Evolutionary conservation across 1,140 invertebrate species (phyloP).

Genomic region (Brachionus asplanchnoidis): DNA sequence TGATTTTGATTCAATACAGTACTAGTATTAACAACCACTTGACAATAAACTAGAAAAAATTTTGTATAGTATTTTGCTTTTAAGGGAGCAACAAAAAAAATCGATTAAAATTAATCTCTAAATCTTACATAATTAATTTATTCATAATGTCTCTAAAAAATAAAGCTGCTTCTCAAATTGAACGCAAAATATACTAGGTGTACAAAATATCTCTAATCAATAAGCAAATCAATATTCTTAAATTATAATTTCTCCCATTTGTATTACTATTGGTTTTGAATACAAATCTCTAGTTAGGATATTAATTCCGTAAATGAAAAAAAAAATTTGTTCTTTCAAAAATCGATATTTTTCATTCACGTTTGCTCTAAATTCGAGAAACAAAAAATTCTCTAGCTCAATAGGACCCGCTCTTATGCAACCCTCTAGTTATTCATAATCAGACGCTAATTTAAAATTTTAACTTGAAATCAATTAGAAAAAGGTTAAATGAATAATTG

Average conservation of each 20-base stretch:
- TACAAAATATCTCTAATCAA: not conserved
- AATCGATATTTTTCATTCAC: not conserved
- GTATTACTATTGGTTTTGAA: not conserved
- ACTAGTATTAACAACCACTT: too few species aligned
- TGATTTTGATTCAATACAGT: too few species aligned
- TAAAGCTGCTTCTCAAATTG: not conserved
- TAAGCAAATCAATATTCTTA: not conserved
- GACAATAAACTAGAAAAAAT: not conserved
- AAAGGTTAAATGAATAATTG: not conserved
- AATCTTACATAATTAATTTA: not conserved
- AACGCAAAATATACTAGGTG: not conserved
- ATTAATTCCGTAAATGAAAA: not conserved
- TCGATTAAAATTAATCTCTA: not conserved
- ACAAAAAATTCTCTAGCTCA: too few species aligned
- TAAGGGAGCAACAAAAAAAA: not conserved
- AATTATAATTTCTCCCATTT: not conserved
- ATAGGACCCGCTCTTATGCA: not conserved
- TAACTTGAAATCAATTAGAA: not conserved
- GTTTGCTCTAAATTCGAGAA: not conserved
- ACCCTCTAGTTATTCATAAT: not conserved
- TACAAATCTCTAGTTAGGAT: not conserved
- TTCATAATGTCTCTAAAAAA: not conserved
- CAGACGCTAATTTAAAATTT: not conserved
- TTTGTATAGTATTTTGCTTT: not conserved
- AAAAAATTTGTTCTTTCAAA: not conserved